Percentiles rank a stretch among this genome's conserved stretches.
Evolutionary conservation across 1,140 invertebrate genomes (phyloP).

Genomic region (Gryon sp.): DNA sequence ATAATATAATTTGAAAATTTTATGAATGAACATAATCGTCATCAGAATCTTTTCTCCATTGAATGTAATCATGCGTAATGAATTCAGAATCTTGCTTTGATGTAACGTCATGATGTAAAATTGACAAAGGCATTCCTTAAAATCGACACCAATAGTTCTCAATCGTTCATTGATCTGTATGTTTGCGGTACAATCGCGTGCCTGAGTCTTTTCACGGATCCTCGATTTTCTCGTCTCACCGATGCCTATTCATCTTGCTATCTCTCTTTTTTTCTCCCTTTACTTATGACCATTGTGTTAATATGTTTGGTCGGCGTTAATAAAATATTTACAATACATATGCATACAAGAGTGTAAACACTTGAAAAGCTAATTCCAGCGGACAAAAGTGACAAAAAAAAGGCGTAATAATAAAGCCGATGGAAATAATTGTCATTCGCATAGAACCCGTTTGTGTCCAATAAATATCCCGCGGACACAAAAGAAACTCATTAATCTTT

Average conservation of each 20-base stretch:
- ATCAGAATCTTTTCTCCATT: too few species aligned
- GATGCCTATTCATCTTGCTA: slow-evolving; percentile 4
- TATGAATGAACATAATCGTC: too few species aligned
- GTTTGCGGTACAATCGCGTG: slow-evolving; percentile 12
- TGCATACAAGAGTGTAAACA: slow-evolving; percentile 18
- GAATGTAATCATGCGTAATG: too few species aligned
- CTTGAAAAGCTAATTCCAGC: slow-evolving; percentile 32
- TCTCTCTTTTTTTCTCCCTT: too few species aligned
- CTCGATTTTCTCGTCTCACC: slow-evolving; percentile 17
- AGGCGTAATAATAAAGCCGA: too few species aligned
- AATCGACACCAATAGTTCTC: slow-evolving; percentile 1
- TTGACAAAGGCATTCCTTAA: slow-evolving; percentile 2
- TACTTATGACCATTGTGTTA: slow-evolving; percentile 20
- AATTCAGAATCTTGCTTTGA: too few species aligned
- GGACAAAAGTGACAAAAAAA: slow-evolving; percentile 10
- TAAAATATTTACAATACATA: slow-evolving; percentile 36
- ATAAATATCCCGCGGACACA: slow-evolving; percentile 45
- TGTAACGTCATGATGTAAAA: slow-evolving; percentile 1
- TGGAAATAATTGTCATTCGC: slow-evolving; percentile 39
- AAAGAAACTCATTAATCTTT: slow-evolving; percentile 49
- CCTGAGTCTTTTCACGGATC: slow-evolving; percentile 17
- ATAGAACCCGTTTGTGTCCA: slow-evolving; percentile 42
- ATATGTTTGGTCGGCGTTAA: slow-evolving; percentile 24
- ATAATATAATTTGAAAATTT: too few species aligned
- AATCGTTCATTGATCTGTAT: background rate